A percentile compares a stretch with the other conserved stretches of the same genome.
Conservation (phyloP, 2,113 vertebrate genomes). For the Gasterosteus aculeatus region DNA sequence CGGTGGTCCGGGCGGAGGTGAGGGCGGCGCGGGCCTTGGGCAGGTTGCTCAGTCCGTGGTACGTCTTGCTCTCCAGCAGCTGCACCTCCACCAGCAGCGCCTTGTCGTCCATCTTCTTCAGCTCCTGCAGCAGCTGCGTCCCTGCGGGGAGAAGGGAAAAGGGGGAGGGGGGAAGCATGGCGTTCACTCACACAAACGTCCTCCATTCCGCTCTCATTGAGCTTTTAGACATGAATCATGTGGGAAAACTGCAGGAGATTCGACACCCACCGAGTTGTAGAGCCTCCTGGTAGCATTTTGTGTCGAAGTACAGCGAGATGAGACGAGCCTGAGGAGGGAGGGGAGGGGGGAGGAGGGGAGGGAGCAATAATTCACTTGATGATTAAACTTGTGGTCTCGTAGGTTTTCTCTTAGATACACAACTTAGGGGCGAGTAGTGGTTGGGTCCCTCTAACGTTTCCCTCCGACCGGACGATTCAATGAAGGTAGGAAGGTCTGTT, state of each 20-base stretch:
- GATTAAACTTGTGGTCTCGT: too few species aligned
- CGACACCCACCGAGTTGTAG: slow-evolving; percentile 91
- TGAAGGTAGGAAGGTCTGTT: background rate
- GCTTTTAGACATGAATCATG: background rate
- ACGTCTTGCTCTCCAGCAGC: slow-evolving; percentile 96
- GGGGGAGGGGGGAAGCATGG: too few species aligned
- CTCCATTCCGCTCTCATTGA: background rate
- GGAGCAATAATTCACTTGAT: background rate
- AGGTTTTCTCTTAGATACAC: background rate
- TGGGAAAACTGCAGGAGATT: background rate
- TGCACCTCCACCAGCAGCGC: slow-evolving; percentile 97
- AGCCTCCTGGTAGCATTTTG: slow-evolving; percentile 97
- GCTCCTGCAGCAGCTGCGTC: slow-evolving; percentile 91
- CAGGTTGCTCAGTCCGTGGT: slow-evolving; percentile 95
- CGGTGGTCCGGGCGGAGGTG: slow-evolving; percentile 95
- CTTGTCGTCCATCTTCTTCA: slow-evolving; percentile 99
- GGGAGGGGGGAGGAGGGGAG: background rate
- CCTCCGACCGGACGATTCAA: too few species aligned
- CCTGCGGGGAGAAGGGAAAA: slow-evolving; percentile 84
- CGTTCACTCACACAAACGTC: too few species aligned
- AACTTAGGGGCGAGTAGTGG: background rate
- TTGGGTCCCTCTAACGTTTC: too few species aligned
- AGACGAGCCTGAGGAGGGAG: slow-evolving; percentile 87
- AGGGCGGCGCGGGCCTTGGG: slow-evolving; percentile 96
- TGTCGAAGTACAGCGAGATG: slow-evolving; percentile 98